Conservation (phyloP, 2,888 invertebrate genomes). For the Trissoscelio sp. region DNA sequence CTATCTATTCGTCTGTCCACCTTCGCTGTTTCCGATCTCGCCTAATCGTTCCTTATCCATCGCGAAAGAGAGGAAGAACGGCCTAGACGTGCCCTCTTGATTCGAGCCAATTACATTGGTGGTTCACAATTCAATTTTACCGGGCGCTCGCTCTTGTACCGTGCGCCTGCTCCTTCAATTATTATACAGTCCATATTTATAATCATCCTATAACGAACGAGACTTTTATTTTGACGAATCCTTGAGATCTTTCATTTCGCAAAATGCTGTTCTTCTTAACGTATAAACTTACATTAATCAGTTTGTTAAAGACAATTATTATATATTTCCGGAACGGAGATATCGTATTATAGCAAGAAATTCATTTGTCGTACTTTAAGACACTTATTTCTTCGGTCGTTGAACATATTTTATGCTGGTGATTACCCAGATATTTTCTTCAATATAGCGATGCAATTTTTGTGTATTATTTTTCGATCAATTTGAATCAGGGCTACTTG, state of each 20-base stretch:
- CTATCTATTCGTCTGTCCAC: slow-evolving; percentile 63
- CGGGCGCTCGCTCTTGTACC: slow-evolving; percentile 4
- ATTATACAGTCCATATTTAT: slow-evolving; percentile 60
- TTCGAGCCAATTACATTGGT: slow-evolving; percentile 78
- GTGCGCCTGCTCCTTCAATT: slow-evolving; percentile 31
- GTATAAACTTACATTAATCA: slow-evolving; percentile 1
- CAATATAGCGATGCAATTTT: background rate
- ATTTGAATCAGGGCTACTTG: background rate
- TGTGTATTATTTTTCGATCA: slow-evolving; percentile 1
- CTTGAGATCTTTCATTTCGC: slow-evolving; percentile 20
- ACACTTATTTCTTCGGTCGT: background rate
- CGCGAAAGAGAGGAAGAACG: slow-evolving; percentile 32
- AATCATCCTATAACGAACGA: slow-evolving; percentile 42
- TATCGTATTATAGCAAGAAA: background rate
- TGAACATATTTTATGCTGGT: background rate
- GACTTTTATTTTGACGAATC: slow-evolving; percentile 6
- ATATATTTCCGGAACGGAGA: slow-evolving; percentile 6
- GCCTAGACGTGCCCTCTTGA: slow-evolving; percentile 71
- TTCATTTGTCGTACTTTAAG: slow-evolving; percentile 4
- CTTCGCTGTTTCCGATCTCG: slow-evolving; percentile 67
- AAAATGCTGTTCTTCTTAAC: background rate
- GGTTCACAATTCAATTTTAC: slow-evolving; percentile 78
- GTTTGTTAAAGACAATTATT: slow-evolving; percentile 20
- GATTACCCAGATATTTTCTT: slow-evolving; percentile 8
- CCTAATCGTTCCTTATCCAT: slow-evolving; percentile 78